A percentile compares a stretch with the other conserved stretches of the same genome.
phyloP scores from a whole-genome alignment of 2,888 invertebrate genomes.

The Eumacrocentrus americanus region DNA sequence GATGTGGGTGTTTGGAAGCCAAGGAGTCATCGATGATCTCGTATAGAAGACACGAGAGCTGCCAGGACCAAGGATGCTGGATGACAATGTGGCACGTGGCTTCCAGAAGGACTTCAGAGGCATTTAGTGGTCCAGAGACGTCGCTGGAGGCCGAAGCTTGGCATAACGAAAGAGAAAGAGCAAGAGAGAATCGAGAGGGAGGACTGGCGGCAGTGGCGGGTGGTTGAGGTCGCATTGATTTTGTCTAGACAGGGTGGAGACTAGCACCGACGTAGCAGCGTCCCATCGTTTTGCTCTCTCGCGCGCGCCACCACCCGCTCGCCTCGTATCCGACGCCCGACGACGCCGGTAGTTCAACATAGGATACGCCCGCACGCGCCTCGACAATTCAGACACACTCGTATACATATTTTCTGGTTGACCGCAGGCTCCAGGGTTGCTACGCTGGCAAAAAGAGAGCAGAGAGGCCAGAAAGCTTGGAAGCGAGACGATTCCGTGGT shows the following conservation, averaged over 20 bases:
- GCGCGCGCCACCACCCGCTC: slow-evolving; percentile 31
- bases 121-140: no score
- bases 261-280: slow-evolving; percentile 47
- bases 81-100: no score
- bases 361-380: slow-evolving; percentile 25
- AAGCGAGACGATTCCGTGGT: no score
- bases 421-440: no score
- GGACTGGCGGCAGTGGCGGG: slow-evolving; percentile 37
- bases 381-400: slow-evolving; percentile 23
- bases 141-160: neutral
- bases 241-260: slow-evolving; percentile 60
- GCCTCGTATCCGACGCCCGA: slow-evolving; percentile 17
- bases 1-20: no score
- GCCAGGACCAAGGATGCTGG: no score
- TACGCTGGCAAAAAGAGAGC: no score
- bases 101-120: no score
- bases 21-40: no score
- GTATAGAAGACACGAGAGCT: no score
- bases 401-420: no score
- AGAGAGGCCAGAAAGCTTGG: no score
- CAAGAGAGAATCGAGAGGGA: slow-evolving; percentile 7
- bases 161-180: neutral
- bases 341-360: slow-evolving; percentile 21
- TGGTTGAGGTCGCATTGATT: slow-evolving; percentile 59
- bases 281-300: slow-evolving; percentile 43